Percentiles rank a stretch among this genome's conserved stretches.
These are phyloP conservation scores for Priocnemis perturbator DNA, from an alignment of 2,888 invertebrate genomes.

Conservation along the genomic window DNA sequence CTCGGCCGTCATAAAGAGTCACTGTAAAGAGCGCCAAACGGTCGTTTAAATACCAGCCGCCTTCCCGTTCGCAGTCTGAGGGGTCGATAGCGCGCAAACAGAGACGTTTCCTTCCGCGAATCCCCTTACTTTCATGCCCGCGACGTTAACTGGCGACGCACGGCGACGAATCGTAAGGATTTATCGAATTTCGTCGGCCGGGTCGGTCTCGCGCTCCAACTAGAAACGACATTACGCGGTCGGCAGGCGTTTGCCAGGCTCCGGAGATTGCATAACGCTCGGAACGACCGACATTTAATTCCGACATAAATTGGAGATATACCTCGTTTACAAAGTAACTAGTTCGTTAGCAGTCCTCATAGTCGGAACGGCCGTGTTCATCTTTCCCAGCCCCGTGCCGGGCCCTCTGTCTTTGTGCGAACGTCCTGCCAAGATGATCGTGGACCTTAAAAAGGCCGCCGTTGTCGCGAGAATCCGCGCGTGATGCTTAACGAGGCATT, in stretches of 20 bases:
- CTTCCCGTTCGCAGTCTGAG: too few species aligned
- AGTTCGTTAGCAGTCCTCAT: background rate
- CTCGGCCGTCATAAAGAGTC: too few species aligned
- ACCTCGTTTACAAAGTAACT: conserved; percentile 25
- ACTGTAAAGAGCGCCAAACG: too few species aligned
- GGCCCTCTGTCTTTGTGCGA: too few species aligned
- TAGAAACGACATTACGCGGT: background rate
- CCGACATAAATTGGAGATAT: conserved; percentile 33
- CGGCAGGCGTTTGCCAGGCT: background rate
- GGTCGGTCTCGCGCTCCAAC: background rate
- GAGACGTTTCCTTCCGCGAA: conserved; percentile 11
- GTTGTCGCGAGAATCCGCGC: too few species aligned
- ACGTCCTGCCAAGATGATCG: too few species aligned
- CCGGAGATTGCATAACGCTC: conserved; percentile 26
- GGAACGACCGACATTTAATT: conserved; percentile 33
- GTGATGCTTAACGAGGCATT: too few species aligned
- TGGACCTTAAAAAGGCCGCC: too few species aligned
- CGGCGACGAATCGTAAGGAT: too few species aligned
- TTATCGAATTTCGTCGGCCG: conserved; percentile 5
- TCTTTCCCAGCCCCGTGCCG: too few species aligned
- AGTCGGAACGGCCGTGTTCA: too few species aligned
- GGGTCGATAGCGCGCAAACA: background rate
- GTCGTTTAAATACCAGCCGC: too few species aligned
- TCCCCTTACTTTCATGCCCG: conserved; percentile 10
- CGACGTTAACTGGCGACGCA: conserved; percentile 6